Percentiles rank a stretch among this genome's conserved stretches.
Conservation (phyloP, 2,888 invertebrate species). For the Athrips mouffetella region DNA sequence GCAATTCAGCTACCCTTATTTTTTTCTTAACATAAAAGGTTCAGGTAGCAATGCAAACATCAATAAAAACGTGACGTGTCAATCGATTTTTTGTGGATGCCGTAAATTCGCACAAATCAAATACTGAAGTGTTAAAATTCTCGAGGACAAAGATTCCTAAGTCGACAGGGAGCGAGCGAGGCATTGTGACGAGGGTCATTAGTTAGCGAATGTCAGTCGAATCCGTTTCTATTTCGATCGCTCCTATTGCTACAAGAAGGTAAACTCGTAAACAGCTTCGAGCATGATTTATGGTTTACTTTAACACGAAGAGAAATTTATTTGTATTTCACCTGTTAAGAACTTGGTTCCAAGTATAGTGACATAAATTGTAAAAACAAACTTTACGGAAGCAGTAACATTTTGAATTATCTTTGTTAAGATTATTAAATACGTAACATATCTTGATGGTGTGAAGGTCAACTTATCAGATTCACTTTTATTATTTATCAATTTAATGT, state of each 20-base stretch:
- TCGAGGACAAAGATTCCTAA: constrained; percentile 59
- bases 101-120: constrained; percentile 74
- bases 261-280: constrained; percentile 64
- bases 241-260: constrained; percentile 62
- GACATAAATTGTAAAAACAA: constrained; percentile 2
- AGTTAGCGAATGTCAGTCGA: constrained; percentile 66
- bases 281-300: constrained; percentile 54
- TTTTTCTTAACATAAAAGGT: constrained; percentile 47
- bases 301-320: constrained; percentile 30
- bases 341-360: background rate
- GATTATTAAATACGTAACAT: background rate
- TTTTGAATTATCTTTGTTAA: no score
- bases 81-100: constrained; percentile 66
- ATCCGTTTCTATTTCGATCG: constrained; percentile 51
- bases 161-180: constrained; percentile 54
- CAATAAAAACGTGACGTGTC: constrained; percentile 73
- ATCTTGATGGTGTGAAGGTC: background rate
- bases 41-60: constrained; percentile 75
- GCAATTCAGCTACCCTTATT: constrained; percentile 54
- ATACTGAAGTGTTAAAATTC: constrained; percentile 75
- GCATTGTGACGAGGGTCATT: constrained; percentile 67
- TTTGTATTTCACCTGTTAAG: constrained; percentile 44
- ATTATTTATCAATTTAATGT: constrained; percentile 16
- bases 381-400: no score
- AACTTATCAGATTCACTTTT: constrained; percentile 8